Evolutionary conservation across 92 coral and sea anemone genomes (phyloP), one percentile per base, ranked within the genome.

Genomic region (Palythoa caribaeorum): DNA sequence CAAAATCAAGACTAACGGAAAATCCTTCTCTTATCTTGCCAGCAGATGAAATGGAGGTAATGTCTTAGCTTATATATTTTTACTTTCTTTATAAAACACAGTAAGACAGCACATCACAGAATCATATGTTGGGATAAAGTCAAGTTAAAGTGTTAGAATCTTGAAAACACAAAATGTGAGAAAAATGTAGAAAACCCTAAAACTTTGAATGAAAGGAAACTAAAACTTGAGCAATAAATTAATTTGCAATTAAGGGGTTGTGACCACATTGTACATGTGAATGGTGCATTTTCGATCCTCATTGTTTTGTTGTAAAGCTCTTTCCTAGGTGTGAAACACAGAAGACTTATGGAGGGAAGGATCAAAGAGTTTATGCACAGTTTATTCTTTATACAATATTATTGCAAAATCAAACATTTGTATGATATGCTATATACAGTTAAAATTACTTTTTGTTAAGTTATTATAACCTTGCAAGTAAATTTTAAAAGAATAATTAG

Each of bases 21-120:
- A 16, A 62, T 17, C 21, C 69, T 62, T 62, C 17, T 62, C 19
- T 28, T 62, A 62, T 62, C 69, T 62, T 62, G 69, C 69, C 21
- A 62, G 17, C 69, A 62, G 69, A 62, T 62, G 69, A 62, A 62
- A 62, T 62, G 69, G 69, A 62, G 69, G 69, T 62, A 62, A 62
- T 62, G 28, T 62, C 69, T 62, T 62, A 21, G 2, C 17, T 2
- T 62, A 62, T 28, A 62, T 8, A 16, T 62, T 62, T 62, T 62
- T 60, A 60, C 2, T 17, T 62, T 62, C 20, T 62, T 62, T 62
- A 62, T 62, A 62, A 62, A 16, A 62, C 69, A 62, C 69, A 62
- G 69, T 1, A 62, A 62, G 69, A 62, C 17, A 62, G 69, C 35
- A 28, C 28, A 62, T 62, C 69, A 62, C 69, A 17, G 69, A 62